Percentiles rank a stretch among this genome's conserved stretches.
Conservation (phyloP, 2,888 invertebrate genomes). For the Diarsia mendica region DNA sequence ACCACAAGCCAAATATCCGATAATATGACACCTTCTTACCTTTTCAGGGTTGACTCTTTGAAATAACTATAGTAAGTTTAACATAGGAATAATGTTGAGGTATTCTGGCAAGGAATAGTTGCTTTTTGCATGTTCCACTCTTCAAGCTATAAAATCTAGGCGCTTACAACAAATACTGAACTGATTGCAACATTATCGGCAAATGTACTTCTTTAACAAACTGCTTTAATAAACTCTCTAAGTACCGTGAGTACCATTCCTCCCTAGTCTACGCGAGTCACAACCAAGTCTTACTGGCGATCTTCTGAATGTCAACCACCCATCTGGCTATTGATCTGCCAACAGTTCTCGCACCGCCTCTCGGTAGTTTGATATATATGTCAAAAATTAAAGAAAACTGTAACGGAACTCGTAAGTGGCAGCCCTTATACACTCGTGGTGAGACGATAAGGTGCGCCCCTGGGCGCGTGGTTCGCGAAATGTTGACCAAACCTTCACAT, state of each 20-base stretch:
- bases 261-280: no score
- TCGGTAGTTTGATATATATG: no score
- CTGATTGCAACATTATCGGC: no score
- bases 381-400: no score
- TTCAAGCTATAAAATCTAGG: not conserved
- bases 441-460: conserved; percentile 49
- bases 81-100: no score
- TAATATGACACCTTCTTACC: conserved; percentile 45
- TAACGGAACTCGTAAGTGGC: not conserved
- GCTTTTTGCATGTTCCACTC: no score
- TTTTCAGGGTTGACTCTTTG: conserved; percentile 46
- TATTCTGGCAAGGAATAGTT: no score
- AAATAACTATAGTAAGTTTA: not conserved
- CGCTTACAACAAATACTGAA: not conserved
- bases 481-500: conserved; percentile 68
- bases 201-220: no score
- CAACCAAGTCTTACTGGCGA: no score
- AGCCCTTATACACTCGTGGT: conserved; percentile 36
- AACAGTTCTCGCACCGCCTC: not conserved
- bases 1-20: conserved; percentile 52
- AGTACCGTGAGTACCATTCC: no score
- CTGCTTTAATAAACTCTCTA: no score
- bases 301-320: not conserved
- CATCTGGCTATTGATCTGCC: not conserved
- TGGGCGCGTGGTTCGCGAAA: conserved; percentile 59